Evolutionary conservation across 2,888 invertebrate genomes (phyloP), one percentile per base, ranked within the genome.

Genomic region (Tanytarsus gracilentus): DNA sequence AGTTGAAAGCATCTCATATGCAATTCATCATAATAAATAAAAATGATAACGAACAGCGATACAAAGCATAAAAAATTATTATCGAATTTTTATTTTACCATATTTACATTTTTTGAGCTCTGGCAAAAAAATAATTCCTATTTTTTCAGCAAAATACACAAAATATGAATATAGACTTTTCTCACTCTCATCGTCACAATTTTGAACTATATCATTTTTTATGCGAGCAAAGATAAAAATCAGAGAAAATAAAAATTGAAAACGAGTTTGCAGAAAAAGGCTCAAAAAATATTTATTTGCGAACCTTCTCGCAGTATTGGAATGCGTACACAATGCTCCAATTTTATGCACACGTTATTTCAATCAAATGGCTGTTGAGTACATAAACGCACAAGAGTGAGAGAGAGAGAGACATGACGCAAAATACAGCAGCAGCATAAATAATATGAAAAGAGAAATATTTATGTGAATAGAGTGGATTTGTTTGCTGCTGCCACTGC

Each of bases 291-390:
- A 18, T 44, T 14, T 33, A 9, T 44, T 21, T 44, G 44, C 23
- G 44, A 44, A 44, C 44, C 44, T 44, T 44, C n/a, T 33, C n/a
- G 2, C 33, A 11, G 11, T 2, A n/a, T 23, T 44, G 18, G n/a
- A 44, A 23, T 44, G 44, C 44, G 44, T 44, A 44, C 23, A 36
- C 4, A 44, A 9, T 44, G 44, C 44, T 44, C 44, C 44, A 44
- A 44, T 44, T 40, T 40, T 21, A n/a, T 21, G 9, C 23, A 6
- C 40, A 21, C 21, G 21, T 16, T 40, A 40, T 40, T 44, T 44
- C 18, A 18, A 44, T 44, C 44, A 44, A 18, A 44, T 44, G 44
- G 21, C 9, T 44, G 18, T 44, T 44, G 44, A 21, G 21, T 21
- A 44, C 21, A 44, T 36, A 4, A 16, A 44, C 44, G 44, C 21